Percentiles rank a stretch among this genome's conserved stretches.
These are phyloP conservation scores for Rana temporaria DNA, from an alignment of 2,113 vertebrate species.

Conservation along the genomic window DNA sequence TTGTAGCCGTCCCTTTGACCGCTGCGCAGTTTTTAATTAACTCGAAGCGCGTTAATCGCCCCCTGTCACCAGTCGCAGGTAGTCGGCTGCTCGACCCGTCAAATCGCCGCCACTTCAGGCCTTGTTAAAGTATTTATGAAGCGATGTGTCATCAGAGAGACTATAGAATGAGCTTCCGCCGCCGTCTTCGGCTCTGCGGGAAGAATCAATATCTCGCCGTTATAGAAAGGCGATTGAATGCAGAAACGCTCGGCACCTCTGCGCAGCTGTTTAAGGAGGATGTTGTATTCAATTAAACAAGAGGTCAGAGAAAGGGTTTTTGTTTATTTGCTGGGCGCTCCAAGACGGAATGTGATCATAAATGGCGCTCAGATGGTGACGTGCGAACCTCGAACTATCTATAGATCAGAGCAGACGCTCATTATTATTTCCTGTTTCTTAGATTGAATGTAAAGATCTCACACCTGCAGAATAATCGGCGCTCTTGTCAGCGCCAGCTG, in stretches of 20 bases:
- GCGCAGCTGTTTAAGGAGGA: neutral
- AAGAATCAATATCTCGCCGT: neutral
- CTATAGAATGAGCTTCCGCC: conserved; percentile 2
- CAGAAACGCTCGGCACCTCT: neutral
- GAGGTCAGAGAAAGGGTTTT: too few species aligned
- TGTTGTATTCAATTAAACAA: neutral
- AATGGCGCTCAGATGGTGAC: too few species aligned
- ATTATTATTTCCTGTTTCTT: too few species aligned
- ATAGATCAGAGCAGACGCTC: too few species aligned
- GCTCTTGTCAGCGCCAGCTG: too few species aligned
- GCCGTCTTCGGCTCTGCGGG: neutral
- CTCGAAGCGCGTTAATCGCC: neutral
- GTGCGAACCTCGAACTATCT: too few species aligned
- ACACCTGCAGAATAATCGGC: too few species aligned
- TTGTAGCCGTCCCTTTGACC: neutral
- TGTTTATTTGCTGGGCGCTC: too few species aligned
- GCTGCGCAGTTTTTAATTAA: neutral
- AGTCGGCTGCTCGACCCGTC: neutral
- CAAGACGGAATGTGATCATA: too few species aligned
- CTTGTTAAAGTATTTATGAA: conserved; percentile 39
- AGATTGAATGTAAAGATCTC: too few species aligned
- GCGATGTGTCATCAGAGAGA: conserved; percentile 11
- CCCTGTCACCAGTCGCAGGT: neutral
- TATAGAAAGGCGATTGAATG: neutral
- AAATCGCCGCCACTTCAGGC: neutral